Base-by-base conservation (phyloP, 2,113 vertebrate genomes). In the Herpailurus yagouaroundi region DNA sequence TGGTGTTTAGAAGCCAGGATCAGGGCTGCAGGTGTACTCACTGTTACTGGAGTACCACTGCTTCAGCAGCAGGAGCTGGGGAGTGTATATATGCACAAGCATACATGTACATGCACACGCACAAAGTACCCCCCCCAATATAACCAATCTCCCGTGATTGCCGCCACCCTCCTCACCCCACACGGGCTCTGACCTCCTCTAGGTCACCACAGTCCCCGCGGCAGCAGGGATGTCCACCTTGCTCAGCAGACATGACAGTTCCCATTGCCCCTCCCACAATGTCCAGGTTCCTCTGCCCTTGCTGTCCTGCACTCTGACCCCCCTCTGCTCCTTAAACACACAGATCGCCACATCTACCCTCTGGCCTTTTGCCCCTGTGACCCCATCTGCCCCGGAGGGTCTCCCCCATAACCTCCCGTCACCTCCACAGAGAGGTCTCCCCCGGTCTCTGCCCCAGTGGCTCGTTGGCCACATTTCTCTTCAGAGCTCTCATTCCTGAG, bases 41-140 rank as follows among this genome's bases (percentile, higher is more conserved):
- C 15, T 21, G n/a, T 71, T 50, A 1, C 73, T 3, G 18, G 25
- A 23, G 4, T 21, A 33, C 38, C 71, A 5, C 33, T 38, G 27
- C 60, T n/a, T 36, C 27, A 38, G 68, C 12, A 1, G 33, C 38
- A 11, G 36, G 52, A n/a, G 29, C 18, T 3, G 5, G 57, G 31
- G 41, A 50, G 23, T 2, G n/a, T 1, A 14, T 7, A 2, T 4
- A 0, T 3, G 6, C 18, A 11, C 19, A 36, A 55, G 8, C 23
- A 27, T 3, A 48, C 68, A 6, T 3, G 5, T 21, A 5, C 60
- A 13, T 4, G 33, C 29, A 14, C 63, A 7, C 79, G 21, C 23
- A 74, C 71, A 27, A 8, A 74, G 38, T 5, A 33, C 12, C 11
- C 27, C 57, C 41, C 12, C 29, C 13, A 25, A 0, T 1, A 21